Evolutionary conservation across 2,797 vertebrate genomes (phyloP).

Genomic region (Pteropus rufus): DNA sequence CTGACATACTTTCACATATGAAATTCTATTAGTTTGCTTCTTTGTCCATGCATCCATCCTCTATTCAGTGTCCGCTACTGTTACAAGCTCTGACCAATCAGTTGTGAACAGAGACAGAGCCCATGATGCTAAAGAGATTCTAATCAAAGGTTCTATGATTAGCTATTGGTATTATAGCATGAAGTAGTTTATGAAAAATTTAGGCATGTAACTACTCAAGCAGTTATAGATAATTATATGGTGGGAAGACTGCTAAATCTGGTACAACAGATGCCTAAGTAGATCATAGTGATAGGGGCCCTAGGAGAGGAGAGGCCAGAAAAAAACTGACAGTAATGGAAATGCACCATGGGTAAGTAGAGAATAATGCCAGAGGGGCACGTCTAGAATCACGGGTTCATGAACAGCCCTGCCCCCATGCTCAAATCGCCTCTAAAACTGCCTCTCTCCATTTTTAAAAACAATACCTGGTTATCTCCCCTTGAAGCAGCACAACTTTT

Average conservation of each 20-base stretch:
- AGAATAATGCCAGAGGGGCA: neutral
- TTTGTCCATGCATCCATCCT: neutral
- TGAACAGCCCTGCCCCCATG: neutral
- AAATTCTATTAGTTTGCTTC: neutral
- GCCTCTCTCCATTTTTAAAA: neutral
- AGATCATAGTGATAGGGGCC: neutral
- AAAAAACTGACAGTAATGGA: neutral
- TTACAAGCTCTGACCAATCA: neutral
- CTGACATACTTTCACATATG: neutral
- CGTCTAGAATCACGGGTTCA: neutral
- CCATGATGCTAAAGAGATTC: neutral
- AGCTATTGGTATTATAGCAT: neutral
- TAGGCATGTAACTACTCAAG: neutral
- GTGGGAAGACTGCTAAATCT: neutral
- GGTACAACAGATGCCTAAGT: neutral
- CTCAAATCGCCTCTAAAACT: neutral
- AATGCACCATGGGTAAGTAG: neutral
- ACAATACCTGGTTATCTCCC: neutral
- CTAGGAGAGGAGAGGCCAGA: neutral
- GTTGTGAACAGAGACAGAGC: neutral
- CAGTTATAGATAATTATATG: slow-evolving; percentile 6
- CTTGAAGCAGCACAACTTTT: neutral
- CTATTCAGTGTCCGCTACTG: neutral
- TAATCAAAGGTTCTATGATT: slow-evolving; percentile 16
- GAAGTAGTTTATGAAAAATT: slow-evolving; percentile 38